Conservation (phyloP, 2,797 vertebrate genomes). For the Sebastes kiyomatsui region DNA sequence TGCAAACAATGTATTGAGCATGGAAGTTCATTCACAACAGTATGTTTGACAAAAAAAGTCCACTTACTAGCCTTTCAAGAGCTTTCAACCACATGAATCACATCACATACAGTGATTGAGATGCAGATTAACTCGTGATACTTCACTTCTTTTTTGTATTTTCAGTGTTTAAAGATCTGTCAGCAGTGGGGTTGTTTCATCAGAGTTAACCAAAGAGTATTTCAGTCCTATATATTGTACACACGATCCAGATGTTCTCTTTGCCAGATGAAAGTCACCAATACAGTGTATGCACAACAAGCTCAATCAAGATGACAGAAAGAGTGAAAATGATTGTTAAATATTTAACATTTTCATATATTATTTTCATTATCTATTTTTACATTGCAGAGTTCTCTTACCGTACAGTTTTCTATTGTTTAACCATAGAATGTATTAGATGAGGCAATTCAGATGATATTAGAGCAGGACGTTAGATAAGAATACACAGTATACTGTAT, state of each 20-base stretch:
- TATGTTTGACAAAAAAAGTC: background rate
- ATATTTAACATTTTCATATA: background rate
- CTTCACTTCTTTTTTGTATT: background rate
- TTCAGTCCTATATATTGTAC: background rate
- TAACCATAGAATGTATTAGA: constrained; percentile 8
- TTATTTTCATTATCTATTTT: constrained; percentile 26
- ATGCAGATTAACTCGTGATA: background rate
- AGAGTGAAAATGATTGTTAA: background rate
- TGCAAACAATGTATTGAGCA: background rate
- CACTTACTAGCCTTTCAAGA: background rate
- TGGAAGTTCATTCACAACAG: background rate
- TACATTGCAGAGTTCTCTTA: background rate
- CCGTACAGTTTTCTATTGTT: constrained; percentile 12
- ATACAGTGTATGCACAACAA: constrained; percentile 4
- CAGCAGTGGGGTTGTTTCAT: constrained; percentile 7
- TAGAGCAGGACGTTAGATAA: background rate
- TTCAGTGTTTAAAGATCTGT: background rate
- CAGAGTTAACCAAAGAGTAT: constrained; percentile 57
- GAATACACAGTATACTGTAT: background rate
- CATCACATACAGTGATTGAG: background rate
- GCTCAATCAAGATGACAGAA: background rate
- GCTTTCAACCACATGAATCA: background rate
- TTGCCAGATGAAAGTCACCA: background rate
- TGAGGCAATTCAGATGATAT: background rate
- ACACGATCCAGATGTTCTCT: constrained; percentile 10